Evolutionary conservation across 2,888 invertebrate genomes (phyloP).

Genomic region (Acleris sparsana): DNA sequence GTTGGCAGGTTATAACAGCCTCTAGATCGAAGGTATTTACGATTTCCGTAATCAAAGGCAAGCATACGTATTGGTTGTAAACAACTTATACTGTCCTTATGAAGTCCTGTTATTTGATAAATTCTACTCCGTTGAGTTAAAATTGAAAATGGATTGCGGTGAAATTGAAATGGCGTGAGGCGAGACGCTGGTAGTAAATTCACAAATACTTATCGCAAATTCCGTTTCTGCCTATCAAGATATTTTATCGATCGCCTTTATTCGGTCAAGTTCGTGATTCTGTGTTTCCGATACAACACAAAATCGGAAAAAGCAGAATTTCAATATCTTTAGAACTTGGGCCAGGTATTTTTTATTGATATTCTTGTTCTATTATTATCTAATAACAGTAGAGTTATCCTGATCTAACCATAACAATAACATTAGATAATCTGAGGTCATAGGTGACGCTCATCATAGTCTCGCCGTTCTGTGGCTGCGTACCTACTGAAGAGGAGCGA

Average conservation of each 20-base stretch:
- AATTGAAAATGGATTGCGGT: slow-evolving; percentile 9
- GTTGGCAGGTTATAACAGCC: too few species aligned
- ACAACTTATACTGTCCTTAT: slow-evolving; percentile 39
- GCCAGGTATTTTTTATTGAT: too few species aligned
- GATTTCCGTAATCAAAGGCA: slow-evolving; percentile 48
- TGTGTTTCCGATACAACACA: neutral
- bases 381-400: too few species aligned
- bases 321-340: neutral
- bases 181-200: neutral
- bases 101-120: neutral
- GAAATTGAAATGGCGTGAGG: neutral
- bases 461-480: too few species aligned
- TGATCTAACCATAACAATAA: too few species aligned
- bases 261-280: slow-evolving; percentile 4
- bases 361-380: too few species aligned
- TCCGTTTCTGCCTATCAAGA: slow-evolving; percentile 20
- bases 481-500: too few species aligned
- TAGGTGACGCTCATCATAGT: too few species aligned
- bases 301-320: neutral
- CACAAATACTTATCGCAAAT: slow-evolving; percentile 22
- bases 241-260: slow-evolving; percentile 15
- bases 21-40: slow-evolving; percentile 35
- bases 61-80: slow-evolving; percentile 43
- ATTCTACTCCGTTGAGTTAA: slow-evolving; percentile 7
- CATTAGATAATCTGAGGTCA: too few species aligned